Conservation (phyloP, 1,140 invertebrate species). For the Paraescarpia echinospica region DNA sequence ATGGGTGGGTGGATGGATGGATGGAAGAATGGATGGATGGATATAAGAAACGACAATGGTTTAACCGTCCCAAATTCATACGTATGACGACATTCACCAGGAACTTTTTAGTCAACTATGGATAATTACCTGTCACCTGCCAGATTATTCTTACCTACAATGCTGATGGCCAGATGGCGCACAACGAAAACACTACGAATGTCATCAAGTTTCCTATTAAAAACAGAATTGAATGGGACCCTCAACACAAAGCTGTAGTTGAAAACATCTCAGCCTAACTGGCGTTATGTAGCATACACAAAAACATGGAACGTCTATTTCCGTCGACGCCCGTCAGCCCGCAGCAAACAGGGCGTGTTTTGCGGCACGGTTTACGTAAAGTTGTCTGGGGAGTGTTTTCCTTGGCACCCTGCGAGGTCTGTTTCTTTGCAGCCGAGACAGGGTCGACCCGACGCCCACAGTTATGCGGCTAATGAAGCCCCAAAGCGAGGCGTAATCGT, state of each 20-base stretch:
- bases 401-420: not conserved
- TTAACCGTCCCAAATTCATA: not conserved
- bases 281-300: not conserved
- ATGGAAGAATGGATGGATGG: not conserved
- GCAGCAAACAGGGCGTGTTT: not conserved
- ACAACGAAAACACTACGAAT: too few species aligned
- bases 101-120: too few species aligned
- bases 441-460: not conserved
- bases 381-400: not conserved
- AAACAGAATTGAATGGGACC: too few species aligned
- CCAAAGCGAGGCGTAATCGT: not conserved
- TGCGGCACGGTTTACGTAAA: not conserved
- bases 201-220: too few species aligned
- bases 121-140: not conserved
- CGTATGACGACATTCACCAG: not conserved
- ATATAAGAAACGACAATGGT: not conserved
- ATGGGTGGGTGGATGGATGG: too few species aligned
- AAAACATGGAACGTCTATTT: not conserved
- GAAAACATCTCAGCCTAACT: not conserved
- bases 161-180: too few species aligned
- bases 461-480: not conserved
- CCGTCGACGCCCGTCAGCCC: not conserved
- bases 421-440: not conserved
- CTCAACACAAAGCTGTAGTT: not conserved
- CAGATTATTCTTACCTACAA: not conserved